A percentile compares a stretch with the other conserved stretches of the same genome.
phyloP scores from a whole-genome alignment of 1,140 invertebrate genomes.

The Macrostomum lignano region DNA sequence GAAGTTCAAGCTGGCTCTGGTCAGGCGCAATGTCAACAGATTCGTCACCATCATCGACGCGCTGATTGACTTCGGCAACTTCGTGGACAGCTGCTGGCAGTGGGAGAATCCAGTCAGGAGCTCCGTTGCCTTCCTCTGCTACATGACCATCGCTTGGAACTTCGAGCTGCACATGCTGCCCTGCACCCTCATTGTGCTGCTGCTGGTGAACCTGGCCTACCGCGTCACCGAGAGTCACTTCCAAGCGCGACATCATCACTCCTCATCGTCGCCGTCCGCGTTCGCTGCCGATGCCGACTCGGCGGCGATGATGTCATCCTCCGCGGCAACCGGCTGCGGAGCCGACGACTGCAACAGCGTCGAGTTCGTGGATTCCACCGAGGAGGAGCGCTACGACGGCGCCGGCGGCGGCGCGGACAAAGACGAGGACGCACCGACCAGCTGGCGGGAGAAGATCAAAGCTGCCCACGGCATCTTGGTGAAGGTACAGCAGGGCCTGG shows the following conservation, averaged over 20 bases:
- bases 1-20: slow-evolving; percentile 74
- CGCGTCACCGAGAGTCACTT: slow-evolving; percentile 35
- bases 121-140: slow-evolving; percentile 42
- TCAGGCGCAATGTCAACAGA: slow-evolving; percentile 66
- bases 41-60: slow-evolving; percentile 59
- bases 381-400: no score
- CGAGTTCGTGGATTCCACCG: no score
- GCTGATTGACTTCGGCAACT: slow-evolving; percentile 59
- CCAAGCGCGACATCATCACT: slow-evolving; percentile 3
- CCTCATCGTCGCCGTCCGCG: slow-evolving; percentile 9
- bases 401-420: no score
- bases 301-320: no score
- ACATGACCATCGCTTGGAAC: no score
- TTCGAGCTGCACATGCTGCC: no score
- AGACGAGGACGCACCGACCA: no score
- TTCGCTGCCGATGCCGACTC: slow-evolving; percentile 28
- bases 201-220: no score
- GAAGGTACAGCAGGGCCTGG: slow-evolving; percentile 60
- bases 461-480: slow-evolving; percentile 69
- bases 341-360: no score
- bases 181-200: no score
- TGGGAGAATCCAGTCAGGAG: slow-evolving; percentile 71
- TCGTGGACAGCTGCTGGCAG: slow-evolving; percentile 75
- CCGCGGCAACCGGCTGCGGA: no score
- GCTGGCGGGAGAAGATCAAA: slow-evolving; percentile 61